These are phyloP conservation scores for Salarias fasciatus DNA, from an alignment of 2,797 vertebrate species.

Conservation along the genomic window DNA sequence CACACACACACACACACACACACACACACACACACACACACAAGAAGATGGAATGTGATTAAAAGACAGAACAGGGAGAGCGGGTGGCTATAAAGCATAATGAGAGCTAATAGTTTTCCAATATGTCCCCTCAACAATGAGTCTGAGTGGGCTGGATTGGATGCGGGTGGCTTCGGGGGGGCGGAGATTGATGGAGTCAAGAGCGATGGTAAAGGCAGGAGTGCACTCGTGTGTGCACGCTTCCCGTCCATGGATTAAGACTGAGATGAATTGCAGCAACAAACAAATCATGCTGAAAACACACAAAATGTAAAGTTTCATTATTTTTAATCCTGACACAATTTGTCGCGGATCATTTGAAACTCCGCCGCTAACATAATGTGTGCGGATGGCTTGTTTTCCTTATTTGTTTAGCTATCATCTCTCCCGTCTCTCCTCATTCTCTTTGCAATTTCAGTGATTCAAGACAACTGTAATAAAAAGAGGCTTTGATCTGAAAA, in stretches of 20 bases:
- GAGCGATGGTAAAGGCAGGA: slow-evolving; percentile 11
- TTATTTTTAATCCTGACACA: background rate
- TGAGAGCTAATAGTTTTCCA: slow-evolving; percentile 81
- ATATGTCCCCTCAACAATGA: slow-evolving; percentile 75
- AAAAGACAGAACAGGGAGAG: slow-evolving; percentile 65
- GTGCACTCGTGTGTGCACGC: background rate
- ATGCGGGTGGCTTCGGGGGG: slow-evolving; percentile 12
- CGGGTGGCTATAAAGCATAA: slow-evolving; percentile 76
- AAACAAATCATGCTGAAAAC: background rate
- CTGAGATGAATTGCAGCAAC: too few species aligned
- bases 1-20: too few species aligned
- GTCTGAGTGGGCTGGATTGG: slow-evolving; percentile 64
- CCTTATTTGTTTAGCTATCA: slow-evolving; percentile 41
- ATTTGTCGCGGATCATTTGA: slow-evolving; percentile 14
- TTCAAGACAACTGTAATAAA: slow-evolving; percentile 43
- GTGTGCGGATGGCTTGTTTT: slow-evolving; percentile 33
- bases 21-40: slow-evolving; percentile 27
- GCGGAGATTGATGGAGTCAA: slow-evolving; percentile 23
- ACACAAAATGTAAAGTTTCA: background rate
- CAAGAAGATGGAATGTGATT: slow-evolving; percentile 63
- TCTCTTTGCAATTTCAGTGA: slow-evolving; percentile 30
- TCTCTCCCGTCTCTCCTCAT: slow-evolving; percentile 15
- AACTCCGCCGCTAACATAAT: slow-evolving; percentile 33
- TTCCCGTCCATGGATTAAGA: background rate
- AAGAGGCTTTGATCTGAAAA: slow-evolving; percentile 49